These are phyloP conservation scores for Hydropotes inermis DNA, from an alignment of 2,113 vertebrate species.

Conservation along the genomic window DNA sequence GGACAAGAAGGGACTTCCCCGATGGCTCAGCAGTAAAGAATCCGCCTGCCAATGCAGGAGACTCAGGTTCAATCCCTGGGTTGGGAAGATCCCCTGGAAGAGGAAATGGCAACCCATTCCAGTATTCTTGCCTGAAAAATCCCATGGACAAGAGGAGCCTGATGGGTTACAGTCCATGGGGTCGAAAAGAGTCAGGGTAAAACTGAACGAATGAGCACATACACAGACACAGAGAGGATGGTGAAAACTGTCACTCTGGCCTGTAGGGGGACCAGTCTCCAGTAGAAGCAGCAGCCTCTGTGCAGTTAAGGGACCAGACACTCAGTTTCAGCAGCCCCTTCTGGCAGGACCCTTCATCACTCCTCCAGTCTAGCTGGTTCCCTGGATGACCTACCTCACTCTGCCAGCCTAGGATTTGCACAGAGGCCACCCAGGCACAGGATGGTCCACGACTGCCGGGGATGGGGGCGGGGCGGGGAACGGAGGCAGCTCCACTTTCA, in stretches of 20 bases:
- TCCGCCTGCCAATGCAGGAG: background rate
- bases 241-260: background rate
- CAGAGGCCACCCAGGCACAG: slow-evolving; percentile 62
- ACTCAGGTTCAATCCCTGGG: background rate
- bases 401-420: background rate
- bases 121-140: no score
- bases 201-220: background rate
- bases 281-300: background rate
- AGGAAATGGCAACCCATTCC: background rate
- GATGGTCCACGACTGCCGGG: background rate
- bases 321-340: background rate
- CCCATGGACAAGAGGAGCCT: background rate
- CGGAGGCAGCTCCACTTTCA: slow-evolving; percentile 59
- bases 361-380: background rate
- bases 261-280: background rate
- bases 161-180: background rate
- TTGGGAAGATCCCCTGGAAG: background rate
- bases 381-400: background rate
- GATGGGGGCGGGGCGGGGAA: background rate
- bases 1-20: background rate
- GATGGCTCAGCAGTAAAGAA: background rate
- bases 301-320: background rate
- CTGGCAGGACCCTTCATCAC: background rate
- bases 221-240: background rate
- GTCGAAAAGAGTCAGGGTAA: background rate